Evolutionary conservation across 2,113 vertebrate genomes (phyloP).

Genomic region (Scatophagus argus): DNA sequence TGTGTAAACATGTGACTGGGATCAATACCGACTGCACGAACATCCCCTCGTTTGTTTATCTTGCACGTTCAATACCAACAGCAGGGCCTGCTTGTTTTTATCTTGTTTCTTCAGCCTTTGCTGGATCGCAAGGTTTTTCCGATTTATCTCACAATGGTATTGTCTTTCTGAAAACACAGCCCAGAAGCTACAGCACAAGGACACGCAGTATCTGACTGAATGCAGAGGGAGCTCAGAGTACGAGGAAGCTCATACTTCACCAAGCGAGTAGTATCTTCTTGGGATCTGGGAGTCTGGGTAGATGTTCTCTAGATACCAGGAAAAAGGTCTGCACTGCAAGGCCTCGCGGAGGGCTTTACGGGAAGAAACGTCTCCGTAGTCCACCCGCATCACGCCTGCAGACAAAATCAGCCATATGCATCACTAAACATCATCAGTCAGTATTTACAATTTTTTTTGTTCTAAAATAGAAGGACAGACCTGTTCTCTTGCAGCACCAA

Average conservation of each 20-base stretch:
- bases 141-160: conserved; percentile 16
- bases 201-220: conserved; percentile 40
- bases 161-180: conserved; percentile 25
- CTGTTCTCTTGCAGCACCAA: conserved; percentile 48
- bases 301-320: conserved; percentile 98
- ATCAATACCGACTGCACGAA: conserved; percentile 33
- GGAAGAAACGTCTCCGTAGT: conserved; percentile 93
- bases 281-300: conserved; percentile 99
- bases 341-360: conserved; percentile 91
- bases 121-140: conserved; percentile 43
- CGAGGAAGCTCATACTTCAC: conserved; percentile 89
- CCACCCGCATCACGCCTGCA: conserved; percentile 95
- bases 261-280: conserved; percentile 95
- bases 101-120: conserved; percentile 37
- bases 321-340: conserved; percentile 94
- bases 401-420: conserved; percentile 28
- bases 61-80: conserved; percentile 22
- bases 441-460: neutral
- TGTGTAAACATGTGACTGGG: conserved; percentile 34
- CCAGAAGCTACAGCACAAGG: conserved; percentile 20
- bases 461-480: neutral
- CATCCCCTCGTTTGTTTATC: conserved; percentile 43
- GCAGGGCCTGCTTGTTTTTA: conserved; percentile 32
- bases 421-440: neutral
- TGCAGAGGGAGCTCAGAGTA: conserved; percentile 46